A percentile compares a stretch with the other conserved stretches of the same genome.
These are phyloP conservation scores for Glaucidium brasilianum DNA, from an alignment of 2,113 vertebrate species.

Conservation along the genomic window DNA sequence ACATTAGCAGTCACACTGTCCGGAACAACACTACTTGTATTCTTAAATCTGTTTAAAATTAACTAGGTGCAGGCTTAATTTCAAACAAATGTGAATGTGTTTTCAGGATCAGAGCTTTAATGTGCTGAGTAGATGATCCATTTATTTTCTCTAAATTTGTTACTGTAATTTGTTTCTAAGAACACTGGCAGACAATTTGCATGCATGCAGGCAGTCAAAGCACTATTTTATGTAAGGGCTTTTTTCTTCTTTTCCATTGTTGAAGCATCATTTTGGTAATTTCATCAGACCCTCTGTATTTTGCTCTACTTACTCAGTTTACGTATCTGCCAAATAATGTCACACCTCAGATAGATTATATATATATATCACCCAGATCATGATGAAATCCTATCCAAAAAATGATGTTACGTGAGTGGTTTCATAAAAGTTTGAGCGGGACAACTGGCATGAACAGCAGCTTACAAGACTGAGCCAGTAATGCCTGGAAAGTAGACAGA, in stretches of 20 bases:
- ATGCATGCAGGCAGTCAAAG: background rate
- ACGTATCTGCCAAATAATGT: background rate
- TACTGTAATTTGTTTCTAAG: background rate
- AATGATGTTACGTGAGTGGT: background rate
- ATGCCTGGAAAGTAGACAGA: background rate
- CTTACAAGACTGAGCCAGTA: background rate
- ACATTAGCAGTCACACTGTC: background rate
- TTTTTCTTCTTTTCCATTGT: background rate
- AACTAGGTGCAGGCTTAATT: background rate
- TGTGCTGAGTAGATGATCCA: background rate
- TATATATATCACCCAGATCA: background rate
- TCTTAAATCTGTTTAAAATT: background rate
- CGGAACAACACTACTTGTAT: background rate
- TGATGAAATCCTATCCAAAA: background rate
- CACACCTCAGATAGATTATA: background rate
- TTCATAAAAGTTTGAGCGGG: background rate
- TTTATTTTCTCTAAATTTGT: slow-evolving; percentile 2
- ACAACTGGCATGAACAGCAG: background rate
- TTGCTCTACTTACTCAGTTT: background rate
- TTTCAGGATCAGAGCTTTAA: background rate
- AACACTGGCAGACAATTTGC: background rate
- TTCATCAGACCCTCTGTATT: slow-evolving; percentile 21
- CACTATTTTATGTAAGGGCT: background rate
- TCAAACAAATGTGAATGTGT: background rate
- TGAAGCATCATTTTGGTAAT: background rate